Evolutionary conservation across 35 echinoderm and acorn worm species (phyloP).

Genomic region (Ophiothrix spiculata): DNA sequence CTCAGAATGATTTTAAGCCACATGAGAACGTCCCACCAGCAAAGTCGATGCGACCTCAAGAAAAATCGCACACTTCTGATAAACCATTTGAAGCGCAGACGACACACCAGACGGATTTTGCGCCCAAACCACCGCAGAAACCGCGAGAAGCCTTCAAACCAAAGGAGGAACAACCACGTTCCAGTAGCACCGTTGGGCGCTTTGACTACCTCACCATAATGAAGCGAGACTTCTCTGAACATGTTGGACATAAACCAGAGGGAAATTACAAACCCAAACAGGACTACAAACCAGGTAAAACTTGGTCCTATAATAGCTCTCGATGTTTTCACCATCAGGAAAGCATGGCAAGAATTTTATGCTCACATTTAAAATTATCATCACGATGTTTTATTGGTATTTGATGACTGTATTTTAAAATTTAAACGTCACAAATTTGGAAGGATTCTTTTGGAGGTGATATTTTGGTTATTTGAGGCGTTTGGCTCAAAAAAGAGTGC

Average conservation of each 20-base stretch:
- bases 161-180: constrained; percentile 11
- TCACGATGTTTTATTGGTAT: no score
- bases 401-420: no score
- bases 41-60: constrained; percentile 58
- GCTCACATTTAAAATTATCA: no score
- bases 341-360: no score
- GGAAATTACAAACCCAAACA: constrained; percentile 83
- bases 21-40: constrained; percentile 75
- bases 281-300: constrained; percentile 53
- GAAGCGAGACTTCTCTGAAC: constrained; percentile 58
- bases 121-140: constrained; percentile 45
- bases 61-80: constrained; percentile 24
- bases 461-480: no score
- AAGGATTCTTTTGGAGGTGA: no score
- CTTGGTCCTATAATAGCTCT: no score
- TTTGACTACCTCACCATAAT: constrained; percentile 76
- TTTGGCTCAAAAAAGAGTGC: no score
- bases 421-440: no score
- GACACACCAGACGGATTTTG: constrained; percentile 66
- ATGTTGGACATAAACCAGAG: constrained; percentile 39
- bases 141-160: constrained; percentile 47
- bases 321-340: no score
- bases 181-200: not conserved
- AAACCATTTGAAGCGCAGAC: constrained; percentile 62
- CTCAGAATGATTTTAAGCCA: constrained; percentile 72